A percentile compares a stretch with the other conserved stretches of the same genome.
phyloP scores from a whole-genome alignment of 2,113 vertebrate species.

The Heptranchias perlo region DNA sequence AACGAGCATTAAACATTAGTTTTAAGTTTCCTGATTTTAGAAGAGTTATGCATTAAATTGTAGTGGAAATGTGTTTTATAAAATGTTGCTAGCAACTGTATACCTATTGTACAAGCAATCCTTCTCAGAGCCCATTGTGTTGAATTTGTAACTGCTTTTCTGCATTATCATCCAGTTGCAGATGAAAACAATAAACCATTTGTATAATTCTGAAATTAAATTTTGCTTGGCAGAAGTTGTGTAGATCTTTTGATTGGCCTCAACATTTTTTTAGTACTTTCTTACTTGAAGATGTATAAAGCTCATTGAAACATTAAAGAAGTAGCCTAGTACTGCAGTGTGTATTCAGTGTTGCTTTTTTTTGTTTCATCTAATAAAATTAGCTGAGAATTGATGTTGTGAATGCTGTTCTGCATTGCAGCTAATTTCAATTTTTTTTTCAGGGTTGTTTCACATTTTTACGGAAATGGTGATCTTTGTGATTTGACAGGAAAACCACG shows the following conservation, averaged over 20 bases:
- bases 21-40: background rate
- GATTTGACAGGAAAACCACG: constrained; percentile 90
- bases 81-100: background rate
- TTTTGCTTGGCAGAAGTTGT: background rate
- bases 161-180: background rate
- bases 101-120: background rate
- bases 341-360: background rate
- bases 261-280: background rate
- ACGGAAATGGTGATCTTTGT: constrained; percentile 89
- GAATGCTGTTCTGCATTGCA: background rate
- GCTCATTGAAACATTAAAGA: background rate
- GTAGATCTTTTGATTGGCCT: background rate
- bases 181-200: background rate
- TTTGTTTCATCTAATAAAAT: background rate
- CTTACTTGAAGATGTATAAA: background rate
- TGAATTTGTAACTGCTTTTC: background rate
- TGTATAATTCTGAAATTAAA: background rate
- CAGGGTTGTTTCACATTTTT: constrained; percentile 95
- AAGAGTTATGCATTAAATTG: background rate
- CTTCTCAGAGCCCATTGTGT: background rate
- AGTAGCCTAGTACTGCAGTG: background rate
- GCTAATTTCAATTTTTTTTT: constrained; percentile 39
- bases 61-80: background rate
- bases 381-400: background rate
- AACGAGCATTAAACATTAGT: background rate